These are phyloP conservation scores for Acronicta aceris DNA, from an alignment of 2,888 invertebrate species.

Conservation along the genomic window DNA sequence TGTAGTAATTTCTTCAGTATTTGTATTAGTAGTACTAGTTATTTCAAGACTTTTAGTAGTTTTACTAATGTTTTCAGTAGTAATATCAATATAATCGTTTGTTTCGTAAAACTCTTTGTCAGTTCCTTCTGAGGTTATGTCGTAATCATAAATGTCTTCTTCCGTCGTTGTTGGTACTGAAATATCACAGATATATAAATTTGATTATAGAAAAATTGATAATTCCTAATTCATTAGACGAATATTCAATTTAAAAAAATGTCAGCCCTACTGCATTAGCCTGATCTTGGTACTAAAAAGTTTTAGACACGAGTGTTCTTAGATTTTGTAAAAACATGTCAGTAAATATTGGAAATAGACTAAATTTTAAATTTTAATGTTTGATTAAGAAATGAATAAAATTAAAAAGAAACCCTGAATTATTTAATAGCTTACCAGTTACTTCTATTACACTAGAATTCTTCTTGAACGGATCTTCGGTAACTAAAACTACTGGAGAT, in stretches of 20 bases:
- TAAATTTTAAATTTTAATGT: too few species aligned
- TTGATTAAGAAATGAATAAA: too few species aligned
- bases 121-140: conserved; percentile 7
- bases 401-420: neutral
- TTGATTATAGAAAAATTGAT: neutral
- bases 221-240: too few species aligned
- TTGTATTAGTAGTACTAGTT: neutral
- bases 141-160: conserved; percentile 39
- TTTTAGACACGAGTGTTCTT: too few species aligned
- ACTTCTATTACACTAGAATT: conserved; percentile 6
- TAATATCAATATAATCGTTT: conserved; percentile 12
- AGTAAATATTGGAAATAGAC: too few species aligned
- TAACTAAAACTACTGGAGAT: conserved; percentile 33
- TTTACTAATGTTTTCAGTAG: conserved; percentile 11
- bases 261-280: too few species aligned
- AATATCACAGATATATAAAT: conserved; percentile 8
- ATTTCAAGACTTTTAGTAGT: conserved; percentile 7
- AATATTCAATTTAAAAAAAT: too few species aligned
- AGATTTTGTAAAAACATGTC: too few species aligned
- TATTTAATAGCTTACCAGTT: conserved; percentile 21
- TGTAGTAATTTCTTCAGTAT: neutral
- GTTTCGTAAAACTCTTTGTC: conserved; percentile 10
- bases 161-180: conserved; percentile 37
- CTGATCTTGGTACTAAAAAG: too few species aligned
- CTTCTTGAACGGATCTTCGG: conserved; percentile 48